phyloP scores from a whole-genome alignment of 2,797 vertebrate genomes.

The Artibeus lituratus region DNA sequence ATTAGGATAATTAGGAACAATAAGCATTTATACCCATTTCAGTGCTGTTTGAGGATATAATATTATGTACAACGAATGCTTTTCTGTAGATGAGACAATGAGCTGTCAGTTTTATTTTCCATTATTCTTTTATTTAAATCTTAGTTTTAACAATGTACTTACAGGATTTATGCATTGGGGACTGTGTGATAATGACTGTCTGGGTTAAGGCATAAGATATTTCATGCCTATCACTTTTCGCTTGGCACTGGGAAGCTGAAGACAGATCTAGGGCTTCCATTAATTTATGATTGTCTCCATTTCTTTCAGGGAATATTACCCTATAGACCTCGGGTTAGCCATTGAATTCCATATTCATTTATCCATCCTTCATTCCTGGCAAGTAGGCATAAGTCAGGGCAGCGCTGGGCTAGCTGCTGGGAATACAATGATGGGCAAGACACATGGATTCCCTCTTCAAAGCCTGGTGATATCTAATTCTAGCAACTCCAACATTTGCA shows the following conservation, averaged over 20 bases:
- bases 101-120: neutral
- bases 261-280: neutral
- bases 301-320: neutral
- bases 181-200: neutral
- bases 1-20: slow-evolving; percentile 11
- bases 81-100: neutral
- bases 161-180: neutral
- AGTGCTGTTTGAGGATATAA: neutral
- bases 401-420: neutral
- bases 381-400: neutral
- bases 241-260: neutral
- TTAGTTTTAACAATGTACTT: neutral
- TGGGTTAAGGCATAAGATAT: neutral
- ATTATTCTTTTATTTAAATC: neutral
- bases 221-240: neutral
- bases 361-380: neutral
- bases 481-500: neutral
- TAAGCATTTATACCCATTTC: neutral
- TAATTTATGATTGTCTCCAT: neutral
- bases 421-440: neutral
- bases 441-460: neutral
- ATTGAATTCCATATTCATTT: neutral
- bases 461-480: neutral
- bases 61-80: neutral
- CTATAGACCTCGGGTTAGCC: neutral